These are phyloP conservation scores for Brachionus rotundiformis DNA, from an alignment of 1,140 invertebrate genomes.

Conservation along the genomic window DNA sequence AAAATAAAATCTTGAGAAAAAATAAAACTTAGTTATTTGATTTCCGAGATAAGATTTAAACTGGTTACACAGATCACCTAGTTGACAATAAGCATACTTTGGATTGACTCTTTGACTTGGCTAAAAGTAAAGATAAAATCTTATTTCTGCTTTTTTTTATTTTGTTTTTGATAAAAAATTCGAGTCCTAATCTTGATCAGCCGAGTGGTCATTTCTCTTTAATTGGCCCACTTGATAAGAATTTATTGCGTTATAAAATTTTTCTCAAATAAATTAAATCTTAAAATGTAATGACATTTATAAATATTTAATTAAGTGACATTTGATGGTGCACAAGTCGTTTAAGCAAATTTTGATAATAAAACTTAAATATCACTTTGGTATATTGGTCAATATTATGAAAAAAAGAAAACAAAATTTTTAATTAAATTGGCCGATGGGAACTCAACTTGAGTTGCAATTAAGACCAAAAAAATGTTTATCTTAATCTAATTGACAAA, in stretches of 20 bases:
- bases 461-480: slow-evolving; percentile 24
- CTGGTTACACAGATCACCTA: neutral
- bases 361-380: neutral
- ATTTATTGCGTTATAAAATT: neutral
- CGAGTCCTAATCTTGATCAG: neutral
- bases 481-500: slow-evolving; percentile 28
- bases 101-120: neutral
- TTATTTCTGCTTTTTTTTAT: slow-evolving; percentile 3
- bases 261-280: neutral
- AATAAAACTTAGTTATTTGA: neutral
- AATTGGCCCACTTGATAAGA: neutral
- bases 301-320: neutral
- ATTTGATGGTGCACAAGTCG: neutral
- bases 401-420: too few relatives aligned
- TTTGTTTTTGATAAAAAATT: neutral
- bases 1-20: neutral
- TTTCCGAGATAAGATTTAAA: neutral
- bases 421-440: neutral
- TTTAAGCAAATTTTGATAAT: slow-evolving; percentile 1
- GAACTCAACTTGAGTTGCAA: neutral
- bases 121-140: neutral
- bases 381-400: slow-evolving; percentile 10
- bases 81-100: slow-evolving; percentile 1
- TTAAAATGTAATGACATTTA: neutral
- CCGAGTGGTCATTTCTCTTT: neutral